Base-by-base conservation (phyloP, 2,888 invertebrate species). In the Drosophila mercatorum region DNA sequence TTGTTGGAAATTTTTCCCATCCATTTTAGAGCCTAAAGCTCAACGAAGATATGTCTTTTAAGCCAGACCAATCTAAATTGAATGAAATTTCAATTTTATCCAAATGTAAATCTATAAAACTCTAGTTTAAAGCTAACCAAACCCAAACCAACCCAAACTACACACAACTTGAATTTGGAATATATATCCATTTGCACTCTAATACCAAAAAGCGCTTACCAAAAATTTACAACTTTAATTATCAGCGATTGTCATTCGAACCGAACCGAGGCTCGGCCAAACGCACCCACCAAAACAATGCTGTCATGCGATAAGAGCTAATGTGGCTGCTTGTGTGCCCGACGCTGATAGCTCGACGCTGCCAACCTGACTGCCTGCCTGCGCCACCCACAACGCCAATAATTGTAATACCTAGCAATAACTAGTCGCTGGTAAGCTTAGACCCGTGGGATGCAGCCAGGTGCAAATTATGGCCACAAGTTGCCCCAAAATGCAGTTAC, bases 401-500 rank as follows among this genome's bases (percentile, higher is more conserved):
- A 61, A 52, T 49, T 52, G 38, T 58, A 71, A 61, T 61, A 67
- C 40, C 57, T 40, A 17, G 36, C 26, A 17, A 17, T 22, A 11
- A 5, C 10, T 44, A 17, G 10, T 17, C 11, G 38, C 44, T 44
- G 59, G 22, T 43, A 38, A 34, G 26, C 12, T 12, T 40, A 40
- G 17, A 41, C 36, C 8, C 52, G 17, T 49, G 58, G 41, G 61
- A 51, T 38, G 51, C 47, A 61, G 31, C 46, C 70, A 60, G 62
- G 38, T 74, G 67, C 46, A 68, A 72, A 72, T 44, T 68, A 47
- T 72, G 68, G 53, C 57, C 41, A 46, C 31, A 46, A 56, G 56
- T 53, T 61, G n/a, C n/a, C 7, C 55, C 51, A 26, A 60, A 59
- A 74, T 82, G 69, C 38, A 46, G 69, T 77, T 75, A 51, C 22